Evolutionary conservation across 2,888 invertebrate species (phyloP), one percentile per base, ranked within the genome.

Genomic region (Drosophila percnosoma): DNA sequence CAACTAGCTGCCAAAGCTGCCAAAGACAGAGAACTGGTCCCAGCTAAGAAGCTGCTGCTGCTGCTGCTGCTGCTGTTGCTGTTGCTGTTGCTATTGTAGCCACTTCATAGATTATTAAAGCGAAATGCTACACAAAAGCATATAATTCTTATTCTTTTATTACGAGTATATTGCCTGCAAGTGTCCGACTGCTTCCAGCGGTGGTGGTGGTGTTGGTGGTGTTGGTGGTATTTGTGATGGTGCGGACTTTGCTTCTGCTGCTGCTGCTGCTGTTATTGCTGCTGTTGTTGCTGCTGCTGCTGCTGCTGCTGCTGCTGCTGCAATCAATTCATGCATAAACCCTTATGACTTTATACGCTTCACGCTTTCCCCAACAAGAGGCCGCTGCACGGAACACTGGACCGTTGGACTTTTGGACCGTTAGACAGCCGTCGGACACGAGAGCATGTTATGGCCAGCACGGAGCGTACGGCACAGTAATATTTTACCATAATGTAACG

Each of bases 101-200:
- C 82, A 87, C 82, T 89, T 91, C 83, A 91, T 91, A 76, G 83
- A 87, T 91, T 92, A 92, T 91, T 91, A 80, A 92, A 90, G 85
- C 70, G 73, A 89, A 90, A 82, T 86, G 73, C 69, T 74, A 76
- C 69, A 90, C 90, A 90, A 89, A 78, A 74, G 77, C 77, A 82
- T 69, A 85, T 71, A 79, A 75, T 80, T 89, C 83, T 76, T 84
- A 79, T 82, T 60, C 77, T 87, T 90, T 89, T 90, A 86, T 90
- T 86, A 68, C 70, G 66, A 78, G 67, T 78, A 62, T 62, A 76
- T 61, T 60, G 59, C 60, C 49, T 34, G 68, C 78, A 68, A 68
- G 68, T 68, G 68, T 64, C 58, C 21, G 78, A 77, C 24, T 21
- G 40, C 31, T 57, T 52, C 15, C 33, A 29, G 24, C 8, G 54